A percentile compares a stretch with the other conserved stretches of the same genome.
Evolutionary conservation across 2,797 vertebrate genomes (phyloP).

Genomic region (Carapus acus): DNA sequence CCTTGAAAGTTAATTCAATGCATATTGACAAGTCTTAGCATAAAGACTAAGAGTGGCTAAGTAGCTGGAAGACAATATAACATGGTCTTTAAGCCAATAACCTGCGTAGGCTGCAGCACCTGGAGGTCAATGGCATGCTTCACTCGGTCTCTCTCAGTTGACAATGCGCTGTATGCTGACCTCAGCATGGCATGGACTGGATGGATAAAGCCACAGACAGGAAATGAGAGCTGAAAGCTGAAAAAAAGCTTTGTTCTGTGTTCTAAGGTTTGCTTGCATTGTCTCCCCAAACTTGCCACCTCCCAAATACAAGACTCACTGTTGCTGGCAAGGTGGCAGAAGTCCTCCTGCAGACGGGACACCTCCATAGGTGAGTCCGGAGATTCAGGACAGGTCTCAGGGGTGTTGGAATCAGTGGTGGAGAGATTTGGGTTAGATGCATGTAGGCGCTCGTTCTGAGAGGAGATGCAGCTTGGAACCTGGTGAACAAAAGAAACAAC

Average conservation of each 20-base stretch:
- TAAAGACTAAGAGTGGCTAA: no score
- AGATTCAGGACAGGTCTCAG: slow-evolving; percentile 80
- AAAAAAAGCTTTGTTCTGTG: not conserved
- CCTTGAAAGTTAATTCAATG: no score
- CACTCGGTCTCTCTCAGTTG: slow-evolving; percentile 80
- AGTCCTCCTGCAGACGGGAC: slow-evolving; percentile 87
- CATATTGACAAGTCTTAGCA: no score
- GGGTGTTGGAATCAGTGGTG: slow-evolving; percentile 76
- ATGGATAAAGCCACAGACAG: slow-evolving; percentile 33
- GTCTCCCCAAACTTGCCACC: not conserved
- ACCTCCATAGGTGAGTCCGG: slow-evolving; percentile 86
- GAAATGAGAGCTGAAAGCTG: not conserved
- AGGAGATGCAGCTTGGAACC: slow-evolving; percentile 72
- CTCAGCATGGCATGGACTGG: slow-evolving; percentile 85
- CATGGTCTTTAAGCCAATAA: slow-evolving; percentile 79
- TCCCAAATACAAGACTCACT: slow-evolving; percentile 69
- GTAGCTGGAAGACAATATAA: no score
- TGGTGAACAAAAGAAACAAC: slow-evolving; percentile 32
- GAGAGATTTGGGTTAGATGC: slow-evolving; percentile 94
- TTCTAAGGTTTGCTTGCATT: not conserved
- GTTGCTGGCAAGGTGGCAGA: slow-evolving; percentile 86
- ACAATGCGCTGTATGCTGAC: slow-evolving; percentile 82
- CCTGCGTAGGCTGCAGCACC: slow-evolving; percentile 73
- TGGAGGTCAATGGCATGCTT: slow-evolving; percentile 82
- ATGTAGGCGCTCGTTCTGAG: slow-evolving; percentile 78